Evolutionary conservation across 2,113 vertebrate genomes (phyloP).

Genomic region (Circaetus cinerascens): DNA sequence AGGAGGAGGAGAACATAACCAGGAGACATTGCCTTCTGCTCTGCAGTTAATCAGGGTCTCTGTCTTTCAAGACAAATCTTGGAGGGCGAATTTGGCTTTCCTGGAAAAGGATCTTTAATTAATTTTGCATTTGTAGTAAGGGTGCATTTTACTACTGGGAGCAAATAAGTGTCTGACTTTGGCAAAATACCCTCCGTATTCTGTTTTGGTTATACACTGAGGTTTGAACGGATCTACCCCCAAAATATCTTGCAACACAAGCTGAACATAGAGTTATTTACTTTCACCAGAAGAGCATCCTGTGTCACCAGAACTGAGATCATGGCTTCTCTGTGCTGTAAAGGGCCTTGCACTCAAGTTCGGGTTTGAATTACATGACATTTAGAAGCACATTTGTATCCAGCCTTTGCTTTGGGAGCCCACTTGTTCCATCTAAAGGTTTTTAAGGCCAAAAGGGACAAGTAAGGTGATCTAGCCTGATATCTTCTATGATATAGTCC

Average conservation of each 20-base stretch:
- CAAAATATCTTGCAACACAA: neutral
- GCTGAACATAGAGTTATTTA: neutral
- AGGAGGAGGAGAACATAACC: neutral
- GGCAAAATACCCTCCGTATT: neutral
- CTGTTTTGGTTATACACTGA: neutral
- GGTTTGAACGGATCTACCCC: neutral
- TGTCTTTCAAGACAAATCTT: conserved; percentile 38
- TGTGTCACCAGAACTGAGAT: neutral
- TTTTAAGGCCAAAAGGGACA: neutral
- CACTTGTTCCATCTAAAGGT: neutral
- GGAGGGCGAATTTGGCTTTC: neutral
- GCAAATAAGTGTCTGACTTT: neutral
- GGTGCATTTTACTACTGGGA: neutral
- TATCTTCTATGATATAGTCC: neutral
- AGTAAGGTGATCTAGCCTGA: neutral
- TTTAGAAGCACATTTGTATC: neutral
- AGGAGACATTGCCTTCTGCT: neutral
- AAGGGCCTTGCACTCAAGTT: neutral
- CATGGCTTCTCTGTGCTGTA: neutral
- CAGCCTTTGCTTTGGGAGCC: neutral
- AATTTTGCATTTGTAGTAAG: neutral
- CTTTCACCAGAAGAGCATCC: neutral
- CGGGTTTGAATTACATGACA: neutral
- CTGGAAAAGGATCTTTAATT: neutral
- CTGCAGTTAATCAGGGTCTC: neutral